phyloP scores from a whole-genome alignment of 2,797 vertebrate genomes.

The Crocidura indochinensis region DNA sequence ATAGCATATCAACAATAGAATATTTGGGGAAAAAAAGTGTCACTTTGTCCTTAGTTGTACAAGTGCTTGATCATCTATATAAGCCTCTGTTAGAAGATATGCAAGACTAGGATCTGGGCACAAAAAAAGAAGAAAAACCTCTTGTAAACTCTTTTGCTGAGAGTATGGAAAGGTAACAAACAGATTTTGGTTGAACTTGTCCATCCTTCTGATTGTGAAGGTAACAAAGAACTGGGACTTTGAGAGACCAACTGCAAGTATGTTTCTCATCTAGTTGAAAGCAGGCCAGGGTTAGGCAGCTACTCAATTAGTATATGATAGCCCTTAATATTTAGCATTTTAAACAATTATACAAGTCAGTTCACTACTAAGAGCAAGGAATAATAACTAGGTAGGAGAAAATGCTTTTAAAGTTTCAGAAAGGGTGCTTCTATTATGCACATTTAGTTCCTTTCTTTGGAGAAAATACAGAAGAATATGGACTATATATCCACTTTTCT shows the following conservation, averaged over 20 bases:
- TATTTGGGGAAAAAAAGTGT: not conserved
- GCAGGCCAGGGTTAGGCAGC: not conserved
- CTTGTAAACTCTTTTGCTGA: not conserved
- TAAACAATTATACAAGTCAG: not conserved
- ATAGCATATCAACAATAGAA: not conserved
- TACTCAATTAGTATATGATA: not conserved
- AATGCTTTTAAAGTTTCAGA: not conserved
- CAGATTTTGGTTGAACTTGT: not conserved
- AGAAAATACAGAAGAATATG: not conserved
- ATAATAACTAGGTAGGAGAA: not conserved
- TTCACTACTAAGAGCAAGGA: not conserved
- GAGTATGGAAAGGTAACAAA: not conserved
- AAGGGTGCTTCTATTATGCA: no score
- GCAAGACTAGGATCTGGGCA: not conserved
- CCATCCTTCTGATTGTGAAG: not conserved
- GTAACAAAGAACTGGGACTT: no score
- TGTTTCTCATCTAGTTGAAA: not conserved
- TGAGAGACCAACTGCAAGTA: not conserved
- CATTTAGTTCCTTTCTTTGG: conserved; percentile 12
- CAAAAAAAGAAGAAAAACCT: not conserved
- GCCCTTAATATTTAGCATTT: not conserved
- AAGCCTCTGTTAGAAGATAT: not conserved
- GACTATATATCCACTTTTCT: not conserved
- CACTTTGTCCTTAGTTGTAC: not conserved
- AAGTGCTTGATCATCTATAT: not conserved